Base-by-base conservation (phyloP, 2,888 invertebrate genomes). In the Coelinius sp. region DNA sequence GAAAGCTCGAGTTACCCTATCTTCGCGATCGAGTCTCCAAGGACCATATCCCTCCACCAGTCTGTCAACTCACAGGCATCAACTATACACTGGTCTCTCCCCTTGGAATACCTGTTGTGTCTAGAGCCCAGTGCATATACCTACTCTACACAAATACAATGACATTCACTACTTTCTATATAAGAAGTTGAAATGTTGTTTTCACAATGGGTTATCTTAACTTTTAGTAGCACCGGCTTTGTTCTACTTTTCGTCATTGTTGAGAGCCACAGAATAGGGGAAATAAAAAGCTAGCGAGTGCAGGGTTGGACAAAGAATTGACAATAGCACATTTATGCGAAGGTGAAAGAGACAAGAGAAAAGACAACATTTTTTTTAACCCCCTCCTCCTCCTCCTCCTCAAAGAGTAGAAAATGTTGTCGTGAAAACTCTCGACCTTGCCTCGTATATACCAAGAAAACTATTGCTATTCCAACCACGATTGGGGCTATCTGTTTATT, bases 401-500 rank as follows among this genome's bases (percentile, higher is more conserved):
- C n/a, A n/a, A 59, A 8, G 31, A 41, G 63, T 67, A 24, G 46
- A 70, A 63, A 63, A 63, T 63, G 77, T 76, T 74, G 74, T 41
- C 71, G 56, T 64, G 76, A 74, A 73, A 75, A 75, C 70, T 75
- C 70, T 75, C 78, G 76, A 74, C 73, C 82, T 63, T 63, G 41
- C 38, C 38, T 63, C 41, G n/a, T 24, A 38, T 85, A 41, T n/a
- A 20, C 27, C 41, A 59, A 41, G n/a, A 41, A n/a, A n/a, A 49
- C 46, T 20, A 63, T 63, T 85, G 80, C 77, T 83, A 86, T 86
- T 85, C 86, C 80, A 80, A 78, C 81, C 78, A 79, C 82, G 85
- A 84, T 82, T 81, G 79, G 77, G 77, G 82, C 84, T 85, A 85
- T 86, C 85, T 85, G 83, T 85, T 86, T 86, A 85, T 85, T 84